These are phyloP conservation scores for Drosophila flavopinicola DNA, from an alignment of 2,888 invertebrate species.

Conservation along the genomic window DNA sequence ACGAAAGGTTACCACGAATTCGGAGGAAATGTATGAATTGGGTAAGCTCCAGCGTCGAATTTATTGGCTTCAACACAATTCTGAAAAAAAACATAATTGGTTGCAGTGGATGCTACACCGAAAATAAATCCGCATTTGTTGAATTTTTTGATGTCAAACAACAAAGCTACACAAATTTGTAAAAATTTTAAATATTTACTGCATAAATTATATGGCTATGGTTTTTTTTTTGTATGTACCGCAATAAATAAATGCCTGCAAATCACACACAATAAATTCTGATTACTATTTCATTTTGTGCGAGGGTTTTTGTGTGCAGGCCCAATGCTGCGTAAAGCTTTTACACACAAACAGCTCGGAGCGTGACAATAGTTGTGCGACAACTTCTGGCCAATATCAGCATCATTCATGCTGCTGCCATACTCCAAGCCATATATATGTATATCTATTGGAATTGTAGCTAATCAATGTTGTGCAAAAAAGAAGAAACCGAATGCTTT, in stretches of 20 bases:
- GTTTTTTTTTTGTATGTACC: conserved; percentile 7
- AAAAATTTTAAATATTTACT: conserved; percentile 1
- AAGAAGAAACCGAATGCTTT: conserved; percentile 2
- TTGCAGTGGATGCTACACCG: too few species aligned
- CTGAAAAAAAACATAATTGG: too few species aligned
- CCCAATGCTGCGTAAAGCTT: conserved; percentile 26
- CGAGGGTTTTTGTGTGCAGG: conserved; percentile 4
- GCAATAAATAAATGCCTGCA: conserved; percentile 36
- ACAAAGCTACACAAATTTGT: neutral
- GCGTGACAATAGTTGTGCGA: conserved; percentile 18
- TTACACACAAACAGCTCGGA: conserved; percentile 29
- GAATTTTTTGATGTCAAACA: too few species aligned
- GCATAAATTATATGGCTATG: conserved; percentile 1
- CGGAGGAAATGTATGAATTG: too few species aligned
- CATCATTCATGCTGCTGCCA: conserved; percentile 3
- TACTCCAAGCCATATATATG: neutral
- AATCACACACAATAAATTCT: conserved; percentile 50
- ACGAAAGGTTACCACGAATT: too few species aligned
- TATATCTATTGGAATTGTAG: conserved; percentile 6
- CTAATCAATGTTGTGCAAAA: conserved; percentile 33
- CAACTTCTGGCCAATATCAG: conserved; percentile 17
- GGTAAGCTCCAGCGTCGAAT: too few species aligned
- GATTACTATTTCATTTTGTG: conserved; percentile 24
- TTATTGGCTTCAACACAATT: too few species aligned
- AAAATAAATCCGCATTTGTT: too few species aligned